Evolutionary conservation across 1,140 invertebrate genomes (phyloP), one percentile per base, ranked within the genome.

Genomic region (Brachionus plicatilis): DNA sequence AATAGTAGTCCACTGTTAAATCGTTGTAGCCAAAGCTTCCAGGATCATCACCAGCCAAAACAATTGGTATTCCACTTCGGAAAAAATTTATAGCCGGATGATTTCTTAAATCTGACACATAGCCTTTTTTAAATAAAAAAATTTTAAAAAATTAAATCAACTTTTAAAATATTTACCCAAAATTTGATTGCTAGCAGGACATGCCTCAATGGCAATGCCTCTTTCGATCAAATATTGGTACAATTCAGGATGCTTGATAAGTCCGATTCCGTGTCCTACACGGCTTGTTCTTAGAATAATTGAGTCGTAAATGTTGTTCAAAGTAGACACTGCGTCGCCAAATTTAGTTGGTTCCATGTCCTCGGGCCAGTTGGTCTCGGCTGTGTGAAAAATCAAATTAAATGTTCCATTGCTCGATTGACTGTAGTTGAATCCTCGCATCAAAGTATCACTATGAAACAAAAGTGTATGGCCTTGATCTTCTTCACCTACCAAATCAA

Each of bases 1-100:
- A 72, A 68, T 87, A 87, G 86, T 85, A 87, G 47, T 87, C 87
- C n/a, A 86, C 85, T 1, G 87, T 87, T 27, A 87, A 86, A 43
- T 86, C 82, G 70, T 87, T 84, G 76, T 87, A 87, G 20, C 87
- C 87, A 82, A 86, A 86, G n/a, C 85, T 86, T 11, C 83, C 86
- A 0, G 87, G 86, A 83, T 87, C 87, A 65, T 87, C 87, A 14
- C 86, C 84, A 50, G 85, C 85, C n/a, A 87, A 76, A 20, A 87
- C 85, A 33, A 87, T 85, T n/a, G 87, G 86, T n/a, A 87, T 85
- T 41, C 86, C 87, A 65, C 80, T 85, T 9, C 86, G 78, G 20
- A 86, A 29, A 80, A 85, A 87, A 3, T 85, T 85, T 9, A 86
- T 84, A 9, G 84, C 87, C 14, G 86, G 86, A 83, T 87, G 87